Base-by-base conservation (phyloP, 2,888 invertebrate genomes). In the Agriopis leucophaearia region DNA sequence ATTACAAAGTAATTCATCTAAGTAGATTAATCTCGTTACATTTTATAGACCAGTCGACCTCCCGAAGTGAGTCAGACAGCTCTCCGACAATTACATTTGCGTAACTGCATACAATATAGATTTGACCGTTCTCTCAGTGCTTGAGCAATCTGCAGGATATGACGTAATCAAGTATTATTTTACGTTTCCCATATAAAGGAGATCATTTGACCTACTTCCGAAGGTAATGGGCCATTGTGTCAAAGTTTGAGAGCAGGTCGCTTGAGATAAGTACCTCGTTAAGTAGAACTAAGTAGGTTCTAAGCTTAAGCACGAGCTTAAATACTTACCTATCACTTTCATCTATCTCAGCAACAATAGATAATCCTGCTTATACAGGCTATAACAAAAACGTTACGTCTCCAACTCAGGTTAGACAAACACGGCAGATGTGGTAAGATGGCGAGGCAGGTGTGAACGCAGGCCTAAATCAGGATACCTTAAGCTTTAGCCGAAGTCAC, bases 181-280 rank as follows among this genome's bases (percentile, higher is more conserved):
- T 62, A 69, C 65, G 59, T 55, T 70, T 73, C 73, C 70, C 70
- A 71, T 74, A 71, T 63, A 68, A 72, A 71, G 64, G 40, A 69
- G 70, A 66, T 56, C 50, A 72, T 66, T 67, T 71, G 71, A 69
- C 73, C 71, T 27, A 70, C 70, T 65, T 67, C 56, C 58, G 51
- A n/a, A n/a, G n/a, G n/a, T 62, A 71, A 71, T 68, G 65, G 67
- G 40, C 63, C 44, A 63, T 70, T 63, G 67, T 67, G 62, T 58
- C 66, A 62, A 58, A 66, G 56, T 54, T 58, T 57, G 40, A 55
- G 55, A 55, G 42, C 42, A 52, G 36, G 35, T 51, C 35, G 51
- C 51, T 35, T 54, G 54, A 54, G 36, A 13, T 38, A 52, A 52
- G 54, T 38, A 54, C 40, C 40, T 40, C 54, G 51, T 51, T 40